Conservation (phyloP, 2,797 vertebrate species). For the Huso huso region DNA sequence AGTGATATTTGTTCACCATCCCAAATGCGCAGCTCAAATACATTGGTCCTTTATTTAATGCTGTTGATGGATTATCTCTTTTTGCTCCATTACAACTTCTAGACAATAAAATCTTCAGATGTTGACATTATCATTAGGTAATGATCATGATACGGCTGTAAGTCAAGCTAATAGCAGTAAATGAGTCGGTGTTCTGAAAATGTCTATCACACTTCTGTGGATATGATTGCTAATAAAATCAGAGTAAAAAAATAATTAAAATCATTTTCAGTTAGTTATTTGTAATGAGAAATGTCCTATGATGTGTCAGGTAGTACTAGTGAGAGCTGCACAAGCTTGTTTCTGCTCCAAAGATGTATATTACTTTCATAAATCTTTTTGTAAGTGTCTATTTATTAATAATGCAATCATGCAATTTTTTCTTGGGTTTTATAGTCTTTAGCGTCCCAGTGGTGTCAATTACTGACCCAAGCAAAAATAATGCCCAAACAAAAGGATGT, state of each 20-base stretch:
- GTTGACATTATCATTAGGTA: background rate
- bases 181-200: conserved; percentile 27
- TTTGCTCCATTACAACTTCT: conserved; percentile 1
- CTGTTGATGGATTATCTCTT: background rate
- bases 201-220: conserved; percentile 10
- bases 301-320: no score
- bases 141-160: background rate
- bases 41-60: background rate
- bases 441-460: conserved; percentile 42
- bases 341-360: background rate
- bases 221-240: conserved; percentile 8
- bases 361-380: conserved; percentile 16
- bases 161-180: conserved; percentile 13
- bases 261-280: conserved; percentile 14
- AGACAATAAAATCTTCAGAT: background rate
- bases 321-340: no score
- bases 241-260: conserved; percentile 17
- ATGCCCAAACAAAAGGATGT: conserved; percentile 37
- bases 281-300: conserved; percentile 4
- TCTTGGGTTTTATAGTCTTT: conserved; percentile 27
- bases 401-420: conserved; percentile 35
- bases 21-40: background rate
- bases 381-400: background rate
- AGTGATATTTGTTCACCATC: background rate
- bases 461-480: conserved; percentile 28